Evolutionary conservation across 2,797 vertebrate species (phyloP).

Genomic region (Oreochromis grahami): DNA sequence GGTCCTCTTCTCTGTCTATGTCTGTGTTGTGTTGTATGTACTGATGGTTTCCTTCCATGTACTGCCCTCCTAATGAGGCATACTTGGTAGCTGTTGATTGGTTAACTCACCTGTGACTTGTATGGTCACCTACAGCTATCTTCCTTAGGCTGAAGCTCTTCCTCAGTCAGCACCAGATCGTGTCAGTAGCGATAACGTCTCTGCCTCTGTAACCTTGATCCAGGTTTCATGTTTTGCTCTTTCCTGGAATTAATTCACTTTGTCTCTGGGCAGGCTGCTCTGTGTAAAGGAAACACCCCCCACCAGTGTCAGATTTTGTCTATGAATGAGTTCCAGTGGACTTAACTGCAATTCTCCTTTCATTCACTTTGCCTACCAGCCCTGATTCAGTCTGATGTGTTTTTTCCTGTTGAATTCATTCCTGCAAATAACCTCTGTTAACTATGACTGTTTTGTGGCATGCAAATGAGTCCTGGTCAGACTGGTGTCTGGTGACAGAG

Average conservation of each 20-base stretch:
- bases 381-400: background rate
- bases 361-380: background rate
- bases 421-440: background rate
- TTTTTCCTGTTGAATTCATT: background rate
- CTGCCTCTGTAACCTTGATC: background rate
- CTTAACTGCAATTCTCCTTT: background rate
- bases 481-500: background rate
- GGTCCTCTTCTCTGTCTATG: background rate
- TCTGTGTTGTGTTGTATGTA: background rate
- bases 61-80: no score
- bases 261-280: background rate
- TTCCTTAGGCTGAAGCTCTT: background rate
- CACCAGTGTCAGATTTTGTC: background rate
- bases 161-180: background rate
- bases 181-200: background rate
- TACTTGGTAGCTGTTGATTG: no score
- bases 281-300: background rate
- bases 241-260: background rate
- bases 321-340: background rate
- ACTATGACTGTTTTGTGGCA: background rate
- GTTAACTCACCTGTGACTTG: background rate
- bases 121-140: background rate
- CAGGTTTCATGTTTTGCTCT: background rate
- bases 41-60: background rate
- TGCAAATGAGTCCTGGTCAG: background rate